Conservation (phyloP, 1,140 invertebrate species). For the Andricus grossulariae region DNA sequence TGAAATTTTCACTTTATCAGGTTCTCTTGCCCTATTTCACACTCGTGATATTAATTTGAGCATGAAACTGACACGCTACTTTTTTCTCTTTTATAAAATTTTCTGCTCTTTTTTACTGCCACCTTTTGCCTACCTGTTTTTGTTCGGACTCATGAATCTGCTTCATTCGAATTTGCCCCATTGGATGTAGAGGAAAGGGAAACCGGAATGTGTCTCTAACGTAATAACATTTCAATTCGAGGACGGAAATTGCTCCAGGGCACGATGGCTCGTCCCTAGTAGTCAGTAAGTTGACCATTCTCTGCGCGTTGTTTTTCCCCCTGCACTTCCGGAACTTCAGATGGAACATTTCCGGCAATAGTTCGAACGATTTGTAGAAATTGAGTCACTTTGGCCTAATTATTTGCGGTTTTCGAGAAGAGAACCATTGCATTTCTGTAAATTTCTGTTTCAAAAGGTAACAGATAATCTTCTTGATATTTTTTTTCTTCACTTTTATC, state of each 20-base stretch:
- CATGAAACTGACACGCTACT: neutral
- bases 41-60: neutral
- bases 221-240: conserved; percentile 75
- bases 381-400: neutral
- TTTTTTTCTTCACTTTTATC: too few species aligned
- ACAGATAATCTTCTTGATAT: too few species aligned
- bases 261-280: conserved; percentile 46
- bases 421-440: too few species aligned
- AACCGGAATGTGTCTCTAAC: conserved; percentile 68
- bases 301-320: neutral
- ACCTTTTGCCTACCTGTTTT: neutral
- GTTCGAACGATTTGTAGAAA: neutral
- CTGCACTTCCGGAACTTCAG: neutral
- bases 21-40: too few species aligned
- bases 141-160: conserved; percentile 2
- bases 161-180: conserved; percentile 1
- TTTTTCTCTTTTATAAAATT: neutral
- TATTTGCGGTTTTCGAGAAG: too few species aligned
- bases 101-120: neutral
- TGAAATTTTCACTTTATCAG: too few species aligned
- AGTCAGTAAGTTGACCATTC: conserved; percentile 46
- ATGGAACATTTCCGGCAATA: conserved; percentile 13
- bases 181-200: conserved; percentile 35
- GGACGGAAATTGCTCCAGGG: conserved; percentile 70
- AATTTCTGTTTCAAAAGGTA: too few species aligned